phyloP scores from a whole-genome alignment of 2,797 vertebrate genomes.

The Cygnus olor region DNA sequence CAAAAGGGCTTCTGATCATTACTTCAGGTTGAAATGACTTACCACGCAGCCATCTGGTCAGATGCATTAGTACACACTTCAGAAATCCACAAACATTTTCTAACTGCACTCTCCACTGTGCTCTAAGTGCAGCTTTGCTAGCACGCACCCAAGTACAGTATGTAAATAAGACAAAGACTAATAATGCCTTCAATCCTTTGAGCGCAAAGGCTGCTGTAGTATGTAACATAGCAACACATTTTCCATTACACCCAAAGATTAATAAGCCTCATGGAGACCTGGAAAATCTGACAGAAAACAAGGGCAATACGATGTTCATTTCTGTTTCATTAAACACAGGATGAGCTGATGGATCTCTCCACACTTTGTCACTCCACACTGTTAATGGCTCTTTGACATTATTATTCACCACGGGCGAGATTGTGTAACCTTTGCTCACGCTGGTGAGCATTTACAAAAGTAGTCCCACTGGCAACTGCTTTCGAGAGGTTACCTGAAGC shows the following conservation, averaged over 20 bases:
- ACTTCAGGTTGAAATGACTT: conserved; percentile 46
- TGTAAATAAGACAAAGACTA: conserved; percentile 71
- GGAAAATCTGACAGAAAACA: conserved; percentile 64
- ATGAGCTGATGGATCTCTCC: conserved; percentile 60
- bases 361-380: conserved; percentile 56
- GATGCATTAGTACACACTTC: background rate
- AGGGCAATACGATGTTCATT: conserved; percentile 62
- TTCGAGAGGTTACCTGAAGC: conserved; percentile 35
- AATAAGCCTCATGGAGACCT: conserved; percentile 61
- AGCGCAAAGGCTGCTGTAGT: conserved; percentile 28
- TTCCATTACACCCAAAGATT: conserved; percentile 69
- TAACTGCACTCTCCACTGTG: background rate
- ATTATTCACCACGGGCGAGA: conserved; percentile 51
- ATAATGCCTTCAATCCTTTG: conserved; percentile 39
- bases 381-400: conserved; percentile 56
- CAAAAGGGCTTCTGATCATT: conserved; percentile 17
- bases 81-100: conserved; percentile 36
- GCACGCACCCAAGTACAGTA: background rate
- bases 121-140: background rate
- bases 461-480: conserved; percentile 50
- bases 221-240: conserved; percentile 51
- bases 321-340: conserved; percentile 72
- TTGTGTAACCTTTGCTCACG: conserved; percentile 56
- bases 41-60: conserved; percentile 62
- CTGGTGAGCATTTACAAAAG: conserved; percentile 25